Evolutionary conservation across 92 coral and sea anemone genomes (phyloP), one percentile per base, ranked within the genome.

Genomic region (Parazoanthus swiftii): DNA sequence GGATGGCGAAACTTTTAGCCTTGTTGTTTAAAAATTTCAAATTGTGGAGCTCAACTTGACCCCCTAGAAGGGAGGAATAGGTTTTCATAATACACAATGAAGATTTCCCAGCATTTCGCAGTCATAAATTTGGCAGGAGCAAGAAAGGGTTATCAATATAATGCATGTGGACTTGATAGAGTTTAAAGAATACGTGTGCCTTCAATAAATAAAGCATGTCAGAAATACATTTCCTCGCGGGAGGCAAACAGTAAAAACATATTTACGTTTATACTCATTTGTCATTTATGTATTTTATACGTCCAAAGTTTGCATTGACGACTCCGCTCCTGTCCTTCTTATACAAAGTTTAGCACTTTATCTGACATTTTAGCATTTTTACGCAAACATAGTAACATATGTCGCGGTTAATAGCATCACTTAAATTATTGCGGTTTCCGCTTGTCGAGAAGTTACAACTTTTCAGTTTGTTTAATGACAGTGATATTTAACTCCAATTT

Each of bases 371-470:
- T 83, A 70, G 25, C 77, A 36, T 48, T 70, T n/a, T 29, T 84
- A 46, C 87, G 68, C 78, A 84, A 84, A 71, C 67, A 71, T 26
- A 14, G 35, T 29, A 71, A 71, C 87, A 48, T 70, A 16, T 70
- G 67, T 74, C 33, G 87, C 43, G 3, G 9, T 18, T 84, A 84
- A 84, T 84, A 9, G 77, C 87, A 70, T 84, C 79, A 68, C 77
- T 84, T 68, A 46, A 71, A 70, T 46, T 44, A 26, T n/a, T 71
- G 79, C 66, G 79, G 87, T 51, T 84, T 84, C 87, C 87, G 87
- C 23, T 35, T 46, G 46, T 29, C 43, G 44, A 84, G 39, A 71
- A 84, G 87, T 84, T 84, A 71, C 79, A 84, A 46, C 78, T 43
- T 77, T 46, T 71, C 59, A 25, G 29, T 26, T 29, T 10, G 74